Percentiles rank a stretch among this genome's conserved stretches.
phyloP scores from a whole-genome alignment of 2,888 invertebrate species.

The Melanostoma mellinum region DNA sequence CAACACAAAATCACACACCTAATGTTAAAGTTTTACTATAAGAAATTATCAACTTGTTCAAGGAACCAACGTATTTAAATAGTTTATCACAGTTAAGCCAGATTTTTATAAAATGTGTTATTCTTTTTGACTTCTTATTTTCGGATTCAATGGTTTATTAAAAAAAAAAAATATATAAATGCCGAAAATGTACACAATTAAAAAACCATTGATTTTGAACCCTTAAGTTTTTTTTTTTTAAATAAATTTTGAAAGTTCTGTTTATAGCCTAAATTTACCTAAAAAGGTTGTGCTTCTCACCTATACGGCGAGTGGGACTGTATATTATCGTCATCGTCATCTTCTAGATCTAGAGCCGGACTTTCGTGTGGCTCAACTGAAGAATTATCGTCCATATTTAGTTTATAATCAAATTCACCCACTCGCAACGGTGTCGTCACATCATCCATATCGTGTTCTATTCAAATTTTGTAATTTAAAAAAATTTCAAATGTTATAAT shows the following conservation, averaged over 20 bases:
- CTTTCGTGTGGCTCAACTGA: slow-evolving; percentile 79
- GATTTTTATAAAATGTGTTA: slow-evolving; percentile 24
- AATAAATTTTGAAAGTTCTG: slow-evolving; percentile 72
- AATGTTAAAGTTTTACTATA: background rate
- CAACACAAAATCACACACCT: background rate
- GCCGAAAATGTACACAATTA: slow-evolving; percentile 37
- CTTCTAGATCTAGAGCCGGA: slow-evolving; percentile 75
- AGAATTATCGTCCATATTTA: slow-evolving; percentile 79
- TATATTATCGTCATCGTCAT: slow-evolving; percentile 76
- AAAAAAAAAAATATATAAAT: slow-evolving; percentile 10
- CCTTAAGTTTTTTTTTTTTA: slow-evolving; percentile 19
- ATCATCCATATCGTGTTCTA: slow-evolving; percentile 79
- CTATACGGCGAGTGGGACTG: slow-evolving; percentile 81
- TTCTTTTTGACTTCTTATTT: slow-evolving; percentile 1
- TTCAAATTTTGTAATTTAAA: slow-evolving; percentile 14
- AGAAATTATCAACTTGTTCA: slow-evolving; percentile 52
- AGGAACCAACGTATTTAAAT: slow-evolving; percentile 12
- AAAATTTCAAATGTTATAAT: background rate
- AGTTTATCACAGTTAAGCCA: slow-evolving; percentile 22
- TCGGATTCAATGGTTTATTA: slow-evolving; percentile 18
- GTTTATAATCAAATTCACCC: slow-evolving; percentile 80
- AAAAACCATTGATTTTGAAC: slow-evolving; percentile 52
- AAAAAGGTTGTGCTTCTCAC: slow-evolving; percentile 78
- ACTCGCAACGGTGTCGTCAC: slow-evolving; percentile 81
- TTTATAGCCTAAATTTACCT: slow-evolving; percentile 77